A percentile compares a stretch with the other conserved stretches of the same genome.
phyloP scores from a whole-genome alignment of 2,113 vertebrate species.

The Falcunculus frontatus region DNA sequence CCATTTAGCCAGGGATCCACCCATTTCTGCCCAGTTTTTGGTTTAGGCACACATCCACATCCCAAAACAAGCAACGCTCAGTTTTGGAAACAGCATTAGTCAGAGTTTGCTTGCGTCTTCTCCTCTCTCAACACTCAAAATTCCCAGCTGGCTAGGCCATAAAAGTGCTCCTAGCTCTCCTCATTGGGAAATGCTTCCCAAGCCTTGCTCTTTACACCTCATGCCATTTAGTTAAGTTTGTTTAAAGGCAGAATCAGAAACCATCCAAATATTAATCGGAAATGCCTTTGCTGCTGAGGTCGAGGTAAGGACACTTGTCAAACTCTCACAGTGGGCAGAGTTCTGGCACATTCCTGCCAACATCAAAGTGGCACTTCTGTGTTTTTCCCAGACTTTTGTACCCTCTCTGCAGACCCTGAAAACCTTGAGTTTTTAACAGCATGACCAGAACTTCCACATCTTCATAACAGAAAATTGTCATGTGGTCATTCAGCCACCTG shows the following conservation, averaged over 20 bases:
- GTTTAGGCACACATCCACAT: background rate
- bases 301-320: background rate
- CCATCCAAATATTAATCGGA: background rate
- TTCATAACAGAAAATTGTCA: background rate
- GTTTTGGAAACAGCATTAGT: background rate
- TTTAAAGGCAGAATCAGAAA: background rate
- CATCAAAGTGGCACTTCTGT: rapidly evolving
- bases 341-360: background rate
- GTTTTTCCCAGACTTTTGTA: background rate
- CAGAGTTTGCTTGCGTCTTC: rapidly evolving
- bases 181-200: background rate
- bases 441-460: background rate
- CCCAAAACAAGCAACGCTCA: background rate
- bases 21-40: background rate
- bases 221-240: background rate
- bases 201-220: background rate
- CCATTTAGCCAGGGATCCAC: background rate
- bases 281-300: background rate
- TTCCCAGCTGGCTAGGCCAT: background rate
- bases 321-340: background rate
- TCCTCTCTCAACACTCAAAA: background rate
- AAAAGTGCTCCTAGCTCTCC: background rate
- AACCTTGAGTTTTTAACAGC: background rate
- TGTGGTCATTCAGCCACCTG: background rate
- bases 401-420: background rate